A percentile compares a stretch with the other conserved stretches of the same genome.
Conservation (phyloP, 1,140 invertebrate species). For the Zaprionus davidi region DNA sequence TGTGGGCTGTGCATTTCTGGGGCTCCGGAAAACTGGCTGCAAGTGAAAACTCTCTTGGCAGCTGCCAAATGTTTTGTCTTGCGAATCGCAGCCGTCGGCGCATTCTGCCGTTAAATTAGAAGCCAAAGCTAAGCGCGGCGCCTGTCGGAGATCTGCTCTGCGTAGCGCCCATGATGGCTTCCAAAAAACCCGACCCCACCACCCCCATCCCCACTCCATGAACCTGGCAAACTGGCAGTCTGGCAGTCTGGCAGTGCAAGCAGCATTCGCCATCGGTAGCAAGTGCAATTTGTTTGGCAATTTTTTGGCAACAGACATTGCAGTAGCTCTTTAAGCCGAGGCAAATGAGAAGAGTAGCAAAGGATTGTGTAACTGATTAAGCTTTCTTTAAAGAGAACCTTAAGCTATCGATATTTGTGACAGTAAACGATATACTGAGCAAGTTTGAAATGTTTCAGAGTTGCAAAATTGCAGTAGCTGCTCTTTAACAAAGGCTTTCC, state of each 20-base stretch:
- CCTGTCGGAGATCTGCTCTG: conserved; percentile 35
- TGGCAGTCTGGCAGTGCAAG: background rate
- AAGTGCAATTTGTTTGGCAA: conserved; percentile 6
- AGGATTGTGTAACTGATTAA: too few relatives aligned
- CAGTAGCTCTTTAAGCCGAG: background rate
- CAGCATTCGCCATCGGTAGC: background rate
- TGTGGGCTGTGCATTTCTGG: background rate
- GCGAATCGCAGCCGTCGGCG: conserved; percentile 40
- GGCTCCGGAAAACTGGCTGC: background rate
- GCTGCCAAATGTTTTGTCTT: conserved; percentile 72
- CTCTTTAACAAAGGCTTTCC: too few relatives aligned
- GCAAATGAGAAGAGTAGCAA: background rate
- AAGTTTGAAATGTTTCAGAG: background rate
- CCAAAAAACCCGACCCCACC: background rate
- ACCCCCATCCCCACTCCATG: background rate
- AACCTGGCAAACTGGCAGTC: background rate
- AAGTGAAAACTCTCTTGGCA: conserved; percentile 40
- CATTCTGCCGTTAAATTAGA: conserved; percentile 76
- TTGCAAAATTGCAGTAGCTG: too few relatives aligned
- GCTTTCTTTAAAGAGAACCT: too few relatives aligned
- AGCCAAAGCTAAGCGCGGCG: conserved; percentile 43
- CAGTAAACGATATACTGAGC: background rate
- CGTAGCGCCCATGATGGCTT: background rate
- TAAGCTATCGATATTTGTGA: background rate
- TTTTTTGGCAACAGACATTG: background rate